A percentile compares a stretch with the other conserved stretches of the same genome.
Evolutionary conservation across 30 jellyfish, hydroid and myxozoan genomes (phyloP).

Genomic region (Cassiopea andromeda): DNA sequence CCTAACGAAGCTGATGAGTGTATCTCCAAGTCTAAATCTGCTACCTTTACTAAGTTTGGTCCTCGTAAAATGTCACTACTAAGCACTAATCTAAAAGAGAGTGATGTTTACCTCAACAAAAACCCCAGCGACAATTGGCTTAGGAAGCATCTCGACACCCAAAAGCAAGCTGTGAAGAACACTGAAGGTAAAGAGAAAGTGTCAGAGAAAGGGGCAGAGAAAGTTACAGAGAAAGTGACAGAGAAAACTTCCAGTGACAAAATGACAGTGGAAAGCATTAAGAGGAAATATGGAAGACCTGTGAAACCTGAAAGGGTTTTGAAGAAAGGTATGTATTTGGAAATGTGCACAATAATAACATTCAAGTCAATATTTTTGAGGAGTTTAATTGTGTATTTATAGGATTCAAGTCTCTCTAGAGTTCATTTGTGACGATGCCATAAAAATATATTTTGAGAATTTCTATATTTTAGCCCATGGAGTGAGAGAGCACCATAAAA

Average conservation of each 20-base stretch:
- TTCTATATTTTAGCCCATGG: too few species aligned
- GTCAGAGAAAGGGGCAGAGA: background rate
- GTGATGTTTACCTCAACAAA: constrained; percentile 60
- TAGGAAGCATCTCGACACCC: constrained; percentile 73
- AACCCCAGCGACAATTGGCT: constrained; percentile 89
- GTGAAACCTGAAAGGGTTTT: constrained; percentile 22
- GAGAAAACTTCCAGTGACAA: constrained; percentile 25
- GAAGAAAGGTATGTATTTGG: constrained; percentile 26
- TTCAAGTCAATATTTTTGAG: background rate
- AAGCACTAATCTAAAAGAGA: constrained; percentile 57
- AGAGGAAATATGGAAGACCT: constrained; percentile 55
- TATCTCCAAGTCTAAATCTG: constrained; percentile 30
- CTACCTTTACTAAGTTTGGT: constrained; percentile 24
- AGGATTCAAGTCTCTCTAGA: too few species aligned
- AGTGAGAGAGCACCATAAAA: too few species aligned
- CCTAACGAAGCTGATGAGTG: constrained; percentile 1
- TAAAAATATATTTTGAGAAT: too few species aligned
- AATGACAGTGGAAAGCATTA: constrained; percentile 44
- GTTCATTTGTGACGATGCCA: too few species aligned
- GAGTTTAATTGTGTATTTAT: background rate
- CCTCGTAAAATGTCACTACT: constrained; percentile 45
- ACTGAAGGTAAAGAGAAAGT: background rate
- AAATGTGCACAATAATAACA: background rate
- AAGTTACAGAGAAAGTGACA: background rate
- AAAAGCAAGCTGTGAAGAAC: constrained; percentile 50